Conservation (phyloP, 2,888 invertebrate species). For the Athrips mouffetella region DNA sequence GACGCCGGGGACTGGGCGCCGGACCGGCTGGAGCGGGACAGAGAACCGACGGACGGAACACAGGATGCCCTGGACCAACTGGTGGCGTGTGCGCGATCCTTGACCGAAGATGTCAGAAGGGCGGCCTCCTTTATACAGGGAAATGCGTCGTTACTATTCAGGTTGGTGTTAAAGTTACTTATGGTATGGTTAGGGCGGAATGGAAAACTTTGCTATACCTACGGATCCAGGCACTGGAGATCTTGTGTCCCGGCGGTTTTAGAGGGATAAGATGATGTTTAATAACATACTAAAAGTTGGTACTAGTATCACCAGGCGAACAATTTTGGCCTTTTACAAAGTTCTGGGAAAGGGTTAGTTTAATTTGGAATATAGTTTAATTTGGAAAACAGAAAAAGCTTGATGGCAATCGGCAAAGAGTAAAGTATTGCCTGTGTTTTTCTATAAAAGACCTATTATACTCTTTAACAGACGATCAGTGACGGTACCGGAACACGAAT, state of each 20-base stretch:
- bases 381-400: too few relatives aligned
- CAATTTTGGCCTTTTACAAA: not conserved
- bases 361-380: too few relatives aligned
- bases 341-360: too few relatives aligned
- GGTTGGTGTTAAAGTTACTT: slow-evolving; percentile 48
- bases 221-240: too few relatives aligned
- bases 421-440: too few relatives aligned
- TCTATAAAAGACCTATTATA: too few relatives aligned
- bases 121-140: slow-evolving; percentile 94
- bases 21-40: slow-evolving; percentile 77
- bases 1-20: slow-evolving; percentile 89
- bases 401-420: too few relatives aligned
- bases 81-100: slow-evolving; percentile 89
- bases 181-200: not conserved
- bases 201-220: too few relatives aligned
- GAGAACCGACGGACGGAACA: slow-evolving; percentile 76
- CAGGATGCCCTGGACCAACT: slow-evolving; percentile 93
- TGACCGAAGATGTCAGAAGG: slow-evolving; percentile 93
- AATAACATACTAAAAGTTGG: not conserved
- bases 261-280: too few relatives aligned
- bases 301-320: not conserved
- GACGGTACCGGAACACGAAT: slow-evolving; percentile 69
- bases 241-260: too few relatives aligned
- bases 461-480: slow-evolving; percentile 51
- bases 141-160: slow-evolving; percentile 88